phyloP scores from a whole-genome alignment of 2,888 invertebrate genomes.

The Machimus atricapillus region DNA sequence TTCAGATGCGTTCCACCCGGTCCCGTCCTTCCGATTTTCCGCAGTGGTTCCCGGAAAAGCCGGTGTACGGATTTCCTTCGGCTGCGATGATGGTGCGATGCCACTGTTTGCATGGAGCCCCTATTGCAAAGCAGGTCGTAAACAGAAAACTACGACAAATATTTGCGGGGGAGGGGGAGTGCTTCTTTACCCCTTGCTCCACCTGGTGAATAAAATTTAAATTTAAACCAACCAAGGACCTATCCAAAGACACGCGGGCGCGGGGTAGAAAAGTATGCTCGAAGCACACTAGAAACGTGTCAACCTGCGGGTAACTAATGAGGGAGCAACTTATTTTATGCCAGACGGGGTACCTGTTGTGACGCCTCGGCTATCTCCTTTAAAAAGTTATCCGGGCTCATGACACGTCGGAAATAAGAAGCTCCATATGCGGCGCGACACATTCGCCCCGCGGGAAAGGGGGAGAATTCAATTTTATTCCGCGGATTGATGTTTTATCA shows the following conservation, averaged over 20 bases:
- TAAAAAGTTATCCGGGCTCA: background rate
- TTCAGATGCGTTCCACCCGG: background rate
- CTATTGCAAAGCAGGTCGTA: background rate
- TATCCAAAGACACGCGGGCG: background rate
- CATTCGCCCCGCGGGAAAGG: background rate
- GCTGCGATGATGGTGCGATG: background rate
- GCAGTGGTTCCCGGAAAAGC: background rate
- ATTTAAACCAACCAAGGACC: background rate
- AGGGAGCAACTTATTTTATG: background rate
- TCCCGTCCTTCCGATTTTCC: background rate
- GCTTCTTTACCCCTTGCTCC: background rate
- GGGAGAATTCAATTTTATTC: constrained; percentile 41
- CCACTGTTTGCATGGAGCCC: background rate
- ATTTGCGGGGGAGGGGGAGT: background rate
- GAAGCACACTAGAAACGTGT: background rate
- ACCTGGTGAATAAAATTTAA: background rate
- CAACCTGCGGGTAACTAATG: background rate
- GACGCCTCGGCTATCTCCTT: background rate
- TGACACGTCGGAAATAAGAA: background rate
- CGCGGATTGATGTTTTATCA: constrained; percentile 42
- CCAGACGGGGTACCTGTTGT: background rate
- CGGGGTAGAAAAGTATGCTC: background rate
- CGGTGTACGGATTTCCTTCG: background rate
- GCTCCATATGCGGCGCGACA: background rate
- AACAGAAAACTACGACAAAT: background rate